Evolutionary conservation across 2,888 invertebrate genomes (phyloP).

Genomic region (Polydrusus cervinus): DNA sequence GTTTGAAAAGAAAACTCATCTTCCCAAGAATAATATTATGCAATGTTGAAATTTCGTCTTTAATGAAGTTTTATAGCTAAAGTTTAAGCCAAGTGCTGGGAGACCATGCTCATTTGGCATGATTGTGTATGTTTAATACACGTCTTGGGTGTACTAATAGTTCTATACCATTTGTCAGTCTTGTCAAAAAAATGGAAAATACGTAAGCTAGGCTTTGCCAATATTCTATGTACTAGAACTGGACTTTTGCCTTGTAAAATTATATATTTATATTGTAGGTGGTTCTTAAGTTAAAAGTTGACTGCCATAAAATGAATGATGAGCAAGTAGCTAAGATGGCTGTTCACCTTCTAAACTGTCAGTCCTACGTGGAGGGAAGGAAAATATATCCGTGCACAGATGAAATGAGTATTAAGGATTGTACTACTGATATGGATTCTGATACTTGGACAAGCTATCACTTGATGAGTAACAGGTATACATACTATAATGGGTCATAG

Average conservation of each 20-base stretch:
- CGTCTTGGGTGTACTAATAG: no score
- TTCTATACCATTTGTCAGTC: no score
- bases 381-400: conserved; percentile 76
- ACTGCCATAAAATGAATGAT: conserved; percentile 77
- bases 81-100: no score
- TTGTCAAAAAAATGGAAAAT: no score
- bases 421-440: conserved; percentile 78
- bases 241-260: no score
- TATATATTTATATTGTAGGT: conserved; percentile 69
- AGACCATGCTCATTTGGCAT: no score
- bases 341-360: conserved; percentile 80
- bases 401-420: conserved; percentile 78
- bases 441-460: conserved; percentile 83
- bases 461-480: conserved; percentile 75
- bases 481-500: background rate
- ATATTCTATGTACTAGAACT: no score
- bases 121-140: no score
- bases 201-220: no score
- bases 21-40: background rate
- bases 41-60: no score
- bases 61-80: no score
- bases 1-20: background rate
- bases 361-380: conserved; percentile 77
- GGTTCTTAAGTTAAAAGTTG: conserved; percentile 75
- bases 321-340: conserved; percentile 80